A percentile compares a stretch with the other conserved stretches of the same genome.
Conservation (phyloP, 2,113 vertebrate species). For the Bothrops jararaca region DNA sequence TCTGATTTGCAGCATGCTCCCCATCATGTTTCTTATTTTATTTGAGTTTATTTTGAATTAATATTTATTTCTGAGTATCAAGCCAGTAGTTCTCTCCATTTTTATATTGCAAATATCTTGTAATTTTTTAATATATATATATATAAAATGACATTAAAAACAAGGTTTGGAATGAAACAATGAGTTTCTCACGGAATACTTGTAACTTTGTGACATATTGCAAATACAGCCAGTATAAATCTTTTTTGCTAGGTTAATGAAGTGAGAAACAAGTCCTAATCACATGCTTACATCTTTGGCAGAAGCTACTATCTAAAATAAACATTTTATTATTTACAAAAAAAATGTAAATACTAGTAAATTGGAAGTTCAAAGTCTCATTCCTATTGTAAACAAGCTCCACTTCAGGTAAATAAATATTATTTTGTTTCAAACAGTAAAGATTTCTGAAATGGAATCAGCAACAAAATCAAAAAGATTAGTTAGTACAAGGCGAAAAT, state of each 20-base stretch:
- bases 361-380: neutral
- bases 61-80: neutral
- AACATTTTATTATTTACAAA: neutral
- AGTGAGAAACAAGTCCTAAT: neutral
- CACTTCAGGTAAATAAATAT: neutral
- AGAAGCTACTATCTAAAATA: neutral
- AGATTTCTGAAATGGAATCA: neutral
- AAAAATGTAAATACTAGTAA: neutral
- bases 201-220: neutral
- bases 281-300: neutral
- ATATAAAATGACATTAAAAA: neutral
- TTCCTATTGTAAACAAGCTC: neutral
- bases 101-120: neutral
- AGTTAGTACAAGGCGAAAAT: neutral
- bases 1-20: too few relatives aligned
- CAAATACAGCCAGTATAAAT: neutral
- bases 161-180: neutral
- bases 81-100: neutral
- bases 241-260: neutral
- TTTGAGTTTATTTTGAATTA: neutral
- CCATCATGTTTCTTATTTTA: neutral
- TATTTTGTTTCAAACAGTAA: neutral
- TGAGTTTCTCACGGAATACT: neutral
- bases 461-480: neutral
- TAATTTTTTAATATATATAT: neutral